Percentiles rank a stretch among this genome's conserved stretches.
phyloP scores from a whole-genome alignment of 2,797 vertebrate genomes.

The Chiroxiphia lanceolata region DNA sequence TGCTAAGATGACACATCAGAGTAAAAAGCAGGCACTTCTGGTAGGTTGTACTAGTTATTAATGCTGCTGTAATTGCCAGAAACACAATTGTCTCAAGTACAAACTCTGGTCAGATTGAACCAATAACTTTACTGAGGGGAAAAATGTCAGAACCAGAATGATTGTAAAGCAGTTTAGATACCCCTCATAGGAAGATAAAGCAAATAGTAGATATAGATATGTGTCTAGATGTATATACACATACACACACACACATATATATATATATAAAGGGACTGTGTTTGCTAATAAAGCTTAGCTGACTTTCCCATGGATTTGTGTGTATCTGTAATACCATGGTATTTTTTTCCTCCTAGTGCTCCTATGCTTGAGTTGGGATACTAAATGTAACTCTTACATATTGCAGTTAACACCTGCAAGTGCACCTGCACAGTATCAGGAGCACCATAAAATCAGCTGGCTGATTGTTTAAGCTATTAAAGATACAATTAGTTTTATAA shows the following conservation, averaged over 20 bases:
- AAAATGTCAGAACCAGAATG: neutral
- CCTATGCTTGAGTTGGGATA: neutral
- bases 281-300: neutral
- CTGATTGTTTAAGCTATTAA: constrained; percentile 75
- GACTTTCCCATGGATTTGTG: neutral
- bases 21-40: neutral
- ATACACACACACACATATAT: too few species aligned
- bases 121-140: neutral
- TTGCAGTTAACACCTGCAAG: constrained; percentile 38
- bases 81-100: neutral
- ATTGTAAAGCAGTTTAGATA: neutral
- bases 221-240: neutral
- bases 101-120: neutral
- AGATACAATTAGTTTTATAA: constrained; percentile 75
- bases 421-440: constrained; percentile 44
- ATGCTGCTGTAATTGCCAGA: neutral
- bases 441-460: constrained; percentile 22
- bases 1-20: neutral
- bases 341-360: neutral
- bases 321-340: accelerated
- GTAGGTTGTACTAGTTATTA: neutral
- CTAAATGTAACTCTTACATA: neutral
- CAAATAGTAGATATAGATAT: neutral
- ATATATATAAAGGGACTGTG: neutral
- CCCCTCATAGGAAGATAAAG: neutral